Percentiles rank a stretch among this genome's conserved stretches.
phyloP scores from a whole-genome alignment of 2,113 vertebrate genomes.

The Drymodes brunneopygia region DNA sequence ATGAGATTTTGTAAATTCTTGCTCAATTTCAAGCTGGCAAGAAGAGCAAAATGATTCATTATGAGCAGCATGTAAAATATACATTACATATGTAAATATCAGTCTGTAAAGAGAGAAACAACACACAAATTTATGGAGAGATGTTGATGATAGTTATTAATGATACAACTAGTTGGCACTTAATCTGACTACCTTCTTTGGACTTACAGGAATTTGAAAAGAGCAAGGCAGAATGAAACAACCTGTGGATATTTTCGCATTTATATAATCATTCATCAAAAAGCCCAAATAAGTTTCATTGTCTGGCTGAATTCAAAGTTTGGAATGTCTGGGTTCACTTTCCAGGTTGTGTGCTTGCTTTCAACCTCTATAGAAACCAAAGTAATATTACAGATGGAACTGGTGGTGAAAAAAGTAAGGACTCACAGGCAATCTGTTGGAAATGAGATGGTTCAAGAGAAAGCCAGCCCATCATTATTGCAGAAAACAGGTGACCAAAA shows the following conservation, averaged over 20 bases:
- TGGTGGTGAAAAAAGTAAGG: background rate
- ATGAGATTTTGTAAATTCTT: background rate
- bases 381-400: background rate
- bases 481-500: background rate
- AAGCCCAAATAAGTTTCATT: background rate
- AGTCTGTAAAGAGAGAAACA: background rate
- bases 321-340: background rate
- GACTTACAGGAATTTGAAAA: background rate
- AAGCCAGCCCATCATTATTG: background rate
- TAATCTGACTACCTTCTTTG: background rate
- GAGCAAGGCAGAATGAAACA: background rate
- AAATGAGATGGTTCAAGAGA: background rate
- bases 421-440: background rate
- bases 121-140: background rate
- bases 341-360: background rate
- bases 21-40: background rate
- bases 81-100: background rate
- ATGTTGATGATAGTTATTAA: background rate
- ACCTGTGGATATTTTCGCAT: background rate
- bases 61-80: background rate
- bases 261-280: background rate
- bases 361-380: background rate
- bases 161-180: background rate
- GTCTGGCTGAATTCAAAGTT: background rate
- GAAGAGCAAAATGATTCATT: background rate